These are phyloP conservation scores for Prenolepis imparis DNA, from an alignment of 2,888 invertebrate genomes.

Conservation along the genomic window DNA sequence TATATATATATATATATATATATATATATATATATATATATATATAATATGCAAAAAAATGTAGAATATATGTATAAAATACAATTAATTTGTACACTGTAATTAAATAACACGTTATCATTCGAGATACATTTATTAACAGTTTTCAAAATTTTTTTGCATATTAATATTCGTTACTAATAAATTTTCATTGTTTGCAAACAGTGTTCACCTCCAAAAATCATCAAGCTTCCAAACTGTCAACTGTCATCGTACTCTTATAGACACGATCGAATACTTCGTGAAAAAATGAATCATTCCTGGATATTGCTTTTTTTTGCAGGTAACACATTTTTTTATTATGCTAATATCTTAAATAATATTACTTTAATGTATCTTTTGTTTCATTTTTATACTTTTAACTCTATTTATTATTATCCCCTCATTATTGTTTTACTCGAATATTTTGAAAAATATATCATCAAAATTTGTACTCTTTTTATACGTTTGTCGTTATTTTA, in stretches of 20 bases:
- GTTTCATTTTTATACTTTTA: neutral
- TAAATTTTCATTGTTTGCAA: neutral
- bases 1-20: no score
- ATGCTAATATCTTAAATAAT: neutral
- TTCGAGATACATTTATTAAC: neutral
- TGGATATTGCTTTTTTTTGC: conserved; percentile 76
- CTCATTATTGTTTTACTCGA: neutral
- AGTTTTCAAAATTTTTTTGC: neutral
- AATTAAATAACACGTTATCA: neutral
- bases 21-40: neutral
- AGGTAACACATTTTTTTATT: conserved; percentile 67
- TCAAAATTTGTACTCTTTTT: neutral
- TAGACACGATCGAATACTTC: conserved; percentile 18
- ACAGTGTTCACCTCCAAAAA: neutral
- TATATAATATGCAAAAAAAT: no score
- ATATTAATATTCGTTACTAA: neutral
- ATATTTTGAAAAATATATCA: neutral
- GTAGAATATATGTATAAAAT: neutral
- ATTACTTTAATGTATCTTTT: neutral
- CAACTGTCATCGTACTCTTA: neutral
- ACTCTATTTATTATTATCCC: neutral
- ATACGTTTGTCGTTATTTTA: neutral
- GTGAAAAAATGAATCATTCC: conserved; percentile 72
- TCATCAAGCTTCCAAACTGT: conserved; percentile 17
- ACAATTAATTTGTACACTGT: neutral